Evolutionary conservation across 2,113 vertebrate species (phyloP), one percentile per base, ranked within the genome.

Genomic region (Pollimyrus isidori): DNA sequence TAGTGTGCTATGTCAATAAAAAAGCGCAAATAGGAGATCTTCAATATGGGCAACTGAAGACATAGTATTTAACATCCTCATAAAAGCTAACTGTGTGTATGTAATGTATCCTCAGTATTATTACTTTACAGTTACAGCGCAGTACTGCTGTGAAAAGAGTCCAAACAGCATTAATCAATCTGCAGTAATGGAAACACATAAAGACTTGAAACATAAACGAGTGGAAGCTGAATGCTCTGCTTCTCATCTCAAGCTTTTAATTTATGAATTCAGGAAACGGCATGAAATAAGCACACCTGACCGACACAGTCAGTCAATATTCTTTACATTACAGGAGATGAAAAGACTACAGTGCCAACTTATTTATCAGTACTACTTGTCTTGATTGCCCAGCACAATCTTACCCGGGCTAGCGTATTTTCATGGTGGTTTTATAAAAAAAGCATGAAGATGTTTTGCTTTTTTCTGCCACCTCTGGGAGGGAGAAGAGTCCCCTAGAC

Each of bases 1-100:
- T 93, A 42, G 15, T 35, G 7, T 80, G 73, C 73, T 80, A 15
- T 94, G 93, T 93, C 93, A 93, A 93, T 92, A 91, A 93, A 94
- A 95, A 62, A 96, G 94, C 95, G 94, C 95, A 96, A 69, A 30
- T 26, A 30, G n/a, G 62, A 65, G n/a, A 65, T 30, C n/a, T 4
- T 69, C 62, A 30, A 69, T 26, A 11, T 3, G n/a, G 62, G 26
- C n/a, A 30, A 13, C n/a, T 10, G 58, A 65, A 69, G 62, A 30
- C 26, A 69, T 30, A 69, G n/a, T 26, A 69, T 69, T 65, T 69
- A 4, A 26, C 9, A 45, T 82, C 7, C 21, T 45, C 42, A 45
- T 42, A 65, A 65, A 62, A 62, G 23, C 21, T 23, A n/a, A 80
- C 42, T 19, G 35, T 39, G 13, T 42, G 10, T 17, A 82, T 35